These are phyloP conservation scores for Festucalex cinctus DNA, from an alignment of 2,113 vertebrate genomes.

Conservation along the genomic window DNA sequence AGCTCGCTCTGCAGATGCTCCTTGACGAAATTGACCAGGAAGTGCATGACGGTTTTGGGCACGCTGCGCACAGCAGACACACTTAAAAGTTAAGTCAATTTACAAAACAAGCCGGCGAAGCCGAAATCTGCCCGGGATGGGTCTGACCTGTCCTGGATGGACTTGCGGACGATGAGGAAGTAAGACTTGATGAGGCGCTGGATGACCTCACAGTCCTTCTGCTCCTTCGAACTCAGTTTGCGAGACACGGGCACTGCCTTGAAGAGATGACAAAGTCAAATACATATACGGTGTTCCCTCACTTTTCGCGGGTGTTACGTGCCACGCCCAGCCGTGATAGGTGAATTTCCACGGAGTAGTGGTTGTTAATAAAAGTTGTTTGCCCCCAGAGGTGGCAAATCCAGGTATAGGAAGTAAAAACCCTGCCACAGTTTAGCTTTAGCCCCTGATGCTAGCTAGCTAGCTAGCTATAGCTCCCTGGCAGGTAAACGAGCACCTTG, in stretches of 20 bases:
- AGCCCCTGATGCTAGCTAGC: too few relatives aligned
- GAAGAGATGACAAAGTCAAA: constrained; percentile 8
- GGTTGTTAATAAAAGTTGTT: too few relatives aligned
- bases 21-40: constrained; percentile 81
- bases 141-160: constrained; percentile 80
- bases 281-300: neutral
- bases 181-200: constrained; percentile 80
- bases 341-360: too few relatives aligned
- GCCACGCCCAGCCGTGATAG: too few relatives aligned
- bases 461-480: too few relatives aligned
- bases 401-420: too few relatives aligned
- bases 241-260: constrained; percentile 72
- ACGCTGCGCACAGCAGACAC: constrained; percentile 62
- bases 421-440: too few relatives aligned
- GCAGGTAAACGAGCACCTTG: too few relatives aligned
- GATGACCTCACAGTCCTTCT: constrained; percentile 81
- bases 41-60: constrained; percentile 84
- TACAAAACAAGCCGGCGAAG: neutral
- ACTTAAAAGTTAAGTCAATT: neutral
- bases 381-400: too few relatives aligned
- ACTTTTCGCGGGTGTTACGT: too few relatives aligned
- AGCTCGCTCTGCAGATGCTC: constrained; percentile 82
- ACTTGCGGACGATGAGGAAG: constrained; percentile 82
- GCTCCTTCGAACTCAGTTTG: constrained; percentile 73
- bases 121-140: neutral